Base-by-base conservation (phyloP, 2,888 invertebrate species). In the Pogonocherus hispidulus region DNA sequence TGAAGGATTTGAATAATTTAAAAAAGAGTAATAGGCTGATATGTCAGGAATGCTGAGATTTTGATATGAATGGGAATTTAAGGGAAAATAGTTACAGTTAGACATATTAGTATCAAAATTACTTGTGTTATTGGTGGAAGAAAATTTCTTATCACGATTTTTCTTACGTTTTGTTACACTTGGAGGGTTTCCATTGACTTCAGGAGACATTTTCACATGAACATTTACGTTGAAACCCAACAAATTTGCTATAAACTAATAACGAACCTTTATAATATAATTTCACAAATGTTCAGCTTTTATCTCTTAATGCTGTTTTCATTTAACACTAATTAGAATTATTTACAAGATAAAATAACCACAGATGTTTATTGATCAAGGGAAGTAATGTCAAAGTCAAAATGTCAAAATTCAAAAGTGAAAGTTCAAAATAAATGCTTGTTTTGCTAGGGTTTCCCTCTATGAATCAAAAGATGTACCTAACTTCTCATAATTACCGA, bases 81-180 rank as follows among this genome's bases (percentile, higher is more conserved):
- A 57, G 11, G 80, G 77, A 63, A 81, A 79, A 69, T 81, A 81
- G 71, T 78, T 80, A 66, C 79, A 80, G 63, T 76, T 78, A 23
- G 82, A 78, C 74, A 80, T 76, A 64, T 79, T 80, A 46, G 79
- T 69, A 65, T 83, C 83, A 47, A 78, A 72, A 41, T 73, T 72
- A 63, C 76, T 78, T 23, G 63, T 35, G 18, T 66, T 69, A 54
- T 70, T 63, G 20, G 49, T 51, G 20, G 69, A 22, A 18, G 75
- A 66, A 2, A 73, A 56, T 63, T 83, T 82, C 70, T 82, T 81
- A 49, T 80, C 81, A 23, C 82, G 81, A 66, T 9, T 83, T 83
- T 85, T 85, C 77, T 84, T 85, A n/a, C 85, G 82, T 79, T 83
- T 85, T 19, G 82, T 82, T 23, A 83, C 80, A 77, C 80, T 82